Base-by-base conservation (phyloP, 2,888 invertebrate species). In the Tridacna crocea region DNA sequence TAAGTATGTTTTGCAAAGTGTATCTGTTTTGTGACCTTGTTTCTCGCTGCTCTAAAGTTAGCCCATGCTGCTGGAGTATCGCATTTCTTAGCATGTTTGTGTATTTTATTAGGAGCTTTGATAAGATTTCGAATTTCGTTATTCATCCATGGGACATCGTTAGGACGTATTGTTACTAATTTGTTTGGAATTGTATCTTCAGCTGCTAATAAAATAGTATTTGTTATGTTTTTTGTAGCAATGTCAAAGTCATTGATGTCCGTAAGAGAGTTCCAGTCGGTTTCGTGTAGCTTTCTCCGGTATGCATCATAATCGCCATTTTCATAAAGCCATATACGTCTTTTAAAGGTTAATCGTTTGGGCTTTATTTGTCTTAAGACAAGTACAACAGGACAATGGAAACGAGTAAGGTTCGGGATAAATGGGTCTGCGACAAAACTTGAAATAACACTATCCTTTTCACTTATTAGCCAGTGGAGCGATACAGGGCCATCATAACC, bases 371-470 rank as follows among this genome's bases (percentile, higher is more conserved):
- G 36, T 36, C 36, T 36, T 36, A 74, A 22, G 22, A 74, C 17
- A n/a, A 51, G n/a, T 19, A 72, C 63, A 8, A 47, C 51, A 22
- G 80, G 80, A 72, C 61, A 76, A 48, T 80, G 75, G 36, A 68
- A 80, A 26, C 75, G 68, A 55, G 36, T 65, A 60, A 72, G 75
- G 22, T 80, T 55, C 15, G 47, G 60, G 19, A 72, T 46, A 48
- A 76, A 76, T 17, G 70, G 63, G 24, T 75, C 76, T 12, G 66
- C n/a, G 58, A 76, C 75, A 24, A 61, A 70, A 46, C 65, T 63
- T 55, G 65, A 15, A 66, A 66, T 13, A 10, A 77, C 61, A 36
- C 24, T 26, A 2, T 58, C 17, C 10, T 11, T n/a, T n/a, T n/a
- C n/a, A n/a, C n/a, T n/a, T n/a, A n/a, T n/a, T n/a, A n/a, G n/a